phyloP scores from a whole-genome alignment of 1,140 invertebrate genomes.

The Rhopalosiphum padi region DNA sequence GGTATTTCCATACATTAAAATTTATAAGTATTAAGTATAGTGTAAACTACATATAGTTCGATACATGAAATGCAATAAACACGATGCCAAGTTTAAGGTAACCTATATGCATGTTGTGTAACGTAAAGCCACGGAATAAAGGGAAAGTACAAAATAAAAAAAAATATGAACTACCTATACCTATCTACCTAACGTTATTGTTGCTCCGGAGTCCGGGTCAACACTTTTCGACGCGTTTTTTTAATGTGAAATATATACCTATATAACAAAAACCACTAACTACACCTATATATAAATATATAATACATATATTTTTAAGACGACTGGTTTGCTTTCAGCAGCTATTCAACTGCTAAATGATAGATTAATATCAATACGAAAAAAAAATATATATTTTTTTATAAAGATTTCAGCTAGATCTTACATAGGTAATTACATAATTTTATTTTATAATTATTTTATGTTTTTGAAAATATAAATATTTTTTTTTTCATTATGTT shows the following conservation, averaged over 20 bases:
- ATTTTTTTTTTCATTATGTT: too few species aligned
- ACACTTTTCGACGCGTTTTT: constrained; percentile 26
- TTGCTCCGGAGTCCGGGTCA: constrained; percentile 31
- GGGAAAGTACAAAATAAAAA: constrained; percentile 56
- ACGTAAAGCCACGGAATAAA: constrained; percentile 42
- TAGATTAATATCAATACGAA: background rate
- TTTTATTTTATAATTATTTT: background rate
- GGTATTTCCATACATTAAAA: background rate
- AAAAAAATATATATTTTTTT: background rate
- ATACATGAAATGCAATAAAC: background rate
- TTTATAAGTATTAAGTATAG: background rate
- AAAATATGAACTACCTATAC: constrained; percentile 25
- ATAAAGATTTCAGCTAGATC: background rate
- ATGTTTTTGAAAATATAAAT: too few species aligned
- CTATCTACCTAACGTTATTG: background rate
- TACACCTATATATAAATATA: background rate
- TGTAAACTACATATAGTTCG: background rate
- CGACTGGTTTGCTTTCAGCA: background rate
- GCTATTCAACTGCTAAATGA: background rate
- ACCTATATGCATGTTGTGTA: constrained; percentile 53
- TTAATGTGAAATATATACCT: background rate
- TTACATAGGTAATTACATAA: background rate
- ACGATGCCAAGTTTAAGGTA: constrained; percentile 55
- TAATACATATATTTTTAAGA: background rate
- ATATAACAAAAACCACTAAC: background rate